Base-by-base conservation (phyloP, 2,113 vertebrate species). In the Catagonus wagneri region DNA sequence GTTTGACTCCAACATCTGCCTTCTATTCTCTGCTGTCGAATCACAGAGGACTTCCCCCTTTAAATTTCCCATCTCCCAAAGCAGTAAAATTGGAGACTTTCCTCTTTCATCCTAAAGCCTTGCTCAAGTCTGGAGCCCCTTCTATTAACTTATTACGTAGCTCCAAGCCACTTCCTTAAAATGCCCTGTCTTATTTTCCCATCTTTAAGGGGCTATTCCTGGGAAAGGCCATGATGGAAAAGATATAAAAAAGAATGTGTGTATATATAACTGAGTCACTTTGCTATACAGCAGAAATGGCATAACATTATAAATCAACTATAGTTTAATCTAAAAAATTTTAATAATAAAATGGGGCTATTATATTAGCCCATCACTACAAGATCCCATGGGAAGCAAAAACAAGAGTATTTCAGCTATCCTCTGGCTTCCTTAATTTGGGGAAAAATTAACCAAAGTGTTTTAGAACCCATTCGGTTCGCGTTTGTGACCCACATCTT, bases 401-500 rank as follows among this genome's bases (percentile, higher is more conserved):
- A 88, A 83, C 12, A 75, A 68, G 32, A 76, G 27, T 39, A 61
- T 81, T 94, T 84, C 56, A 61, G 63, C 29, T 39, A 36, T 27
- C 22, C 2, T 44, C 14, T 68, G 19, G 69, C 61, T 92, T 93
- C n/a, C 50, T 78, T 76, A 75, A 2, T 61, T 69, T 34, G 9
- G 34, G 29, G n/a, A 15, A 90, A 44, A 74, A 84, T 83, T 93
- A 68, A 39, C 39, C n/a, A 60, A 78, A 89, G 76, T 63, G 19
- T 71, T 91, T 95, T 60, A 80, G 16, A 44, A 34, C 16, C 85
- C 81, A 95, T 76, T 81, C 34, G 97, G 25, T 76, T 86, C 29
- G 39, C 22, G 36, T 76, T 80, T 88, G 29, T 71, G 44, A 68
- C 58, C 60, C 39, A 68, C 10, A 25, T 66, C 83, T 50, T 72